phyloP scores from a whole-genome alignment of 1,140 invertebrate genomes.

The Camponotus floridanus region DNA sequence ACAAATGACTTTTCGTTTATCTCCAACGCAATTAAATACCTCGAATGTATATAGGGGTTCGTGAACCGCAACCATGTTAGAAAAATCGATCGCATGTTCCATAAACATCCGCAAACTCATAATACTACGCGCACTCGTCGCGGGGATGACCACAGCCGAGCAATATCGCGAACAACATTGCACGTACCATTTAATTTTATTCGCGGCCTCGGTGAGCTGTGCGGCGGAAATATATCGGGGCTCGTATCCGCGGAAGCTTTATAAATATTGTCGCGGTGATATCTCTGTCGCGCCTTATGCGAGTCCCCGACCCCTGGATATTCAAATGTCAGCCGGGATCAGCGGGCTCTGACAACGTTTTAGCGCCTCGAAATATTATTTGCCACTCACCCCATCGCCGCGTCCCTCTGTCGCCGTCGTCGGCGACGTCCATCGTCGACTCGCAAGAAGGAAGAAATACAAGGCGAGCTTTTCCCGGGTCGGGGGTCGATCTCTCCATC shows the following conservation, averaged over 20 bases:
- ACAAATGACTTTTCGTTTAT: neutral
- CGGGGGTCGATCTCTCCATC: slow-evolving; percentile 70
- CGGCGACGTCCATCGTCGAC: slow-evolving; percentile 53
- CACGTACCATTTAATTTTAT: slow-evolving; percentile 64
- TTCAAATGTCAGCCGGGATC: slow-evolving; percentile 86
- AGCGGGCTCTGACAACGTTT: slow-evolving; percentile 84
- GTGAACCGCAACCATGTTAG: neutral
- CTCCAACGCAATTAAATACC: neutral
- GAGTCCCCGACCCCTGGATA: slow-evolving; percentile 78
- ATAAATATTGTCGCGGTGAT: slow-evolving; percentile 72
- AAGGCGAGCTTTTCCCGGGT: slow-evolving; percentile 55
- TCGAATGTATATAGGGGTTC: slow-evolving; percentile 6
- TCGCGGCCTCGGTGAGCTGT: slow-evolving; percentile 22
- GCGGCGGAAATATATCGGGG: slow-evolving; percentile 49
- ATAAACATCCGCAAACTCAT: slow-evolving; percentile 53
- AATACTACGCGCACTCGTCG: slow-evolving; percentile 35
- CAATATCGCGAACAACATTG: slow-evolving; percentile 52
- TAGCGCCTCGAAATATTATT: slow-evolving; percentile 86
- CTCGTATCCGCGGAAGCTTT: slow-evolving; percentile 64
- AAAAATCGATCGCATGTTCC: slow-evolving; percentile 51
- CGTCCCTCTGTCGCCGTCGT: slow-evolving; percentile 16
- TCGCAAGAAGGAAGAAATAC: slow-evolving; percentile 68
- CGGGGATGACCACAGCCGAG: slow-evolving; percentile 47
- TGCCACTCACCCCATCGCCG: slow-evolving; percentile 72
- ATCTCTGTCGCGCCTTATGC: slow-evolving; percentile 60